These are phyloP conservation scores for Pyrrhia umbra DNA, from an alignment of 2,888 invertebrate genomes.

Conservation along the genomic window DNA sequence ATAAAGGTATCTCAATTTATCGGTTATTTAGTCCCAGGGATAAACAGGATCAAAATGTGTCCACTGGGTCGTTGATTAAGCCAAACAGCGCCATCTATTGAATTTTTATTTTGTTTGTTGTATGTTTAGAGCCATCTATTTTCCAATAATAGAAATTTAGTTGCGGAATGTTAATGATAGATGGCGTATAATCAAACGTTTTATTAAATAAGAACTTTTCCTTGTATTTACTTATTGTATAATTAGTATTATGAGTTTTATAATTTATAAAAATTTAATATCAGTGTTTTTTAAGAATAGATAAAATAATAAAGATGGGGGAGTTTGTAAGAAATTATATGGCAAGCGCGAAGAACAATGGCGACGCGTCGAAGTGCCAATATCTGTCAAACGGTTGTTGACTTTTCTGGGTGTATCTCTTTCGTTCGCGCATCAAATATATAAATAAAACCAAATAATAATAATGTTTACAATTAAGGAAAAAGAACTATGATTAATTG, in stretches of 20 bases:
- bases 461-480: conserved; percentile 16
- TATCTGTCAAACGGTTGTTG: conserved; percentile 87
- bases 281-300: neutral
- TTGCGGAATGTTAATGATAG: neutral
- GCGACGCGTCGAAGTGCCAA: conserved; percentile 70
- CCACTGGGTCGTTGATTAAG: too few relatives aligned
- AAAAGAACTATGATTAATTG: conserved; percentile 29
- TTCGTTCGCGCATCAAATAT: conserved; percentile 52
- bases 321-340: conserved; percentile 30
- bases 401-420: conserved; percentile 74
- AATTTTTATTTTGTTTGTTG: neutral
- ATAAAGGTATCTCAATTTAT: too few relatives aligned
- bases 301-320: conserved; percentile 16
- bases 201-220: too few relatives aligned
- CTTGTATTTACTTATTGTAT: too few relatives aligned
- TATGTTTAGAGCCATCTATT: neutral
- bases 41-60: neutral
- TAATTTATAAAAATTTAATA: too few relatives aligned
- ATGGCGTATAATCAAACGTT: neutral
- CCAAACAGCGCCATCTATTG: neutral
- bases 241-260: too few relatives aligned
- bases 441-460: conserved; percentile 40
- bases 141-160: neutral
- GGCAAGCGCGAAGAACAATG: conserved; percentile 69
- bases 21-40: too few relatives aligned